Conservation (phyloP, 2,888 invertebrate species). For the Plemyria rubiginata region DNA sequence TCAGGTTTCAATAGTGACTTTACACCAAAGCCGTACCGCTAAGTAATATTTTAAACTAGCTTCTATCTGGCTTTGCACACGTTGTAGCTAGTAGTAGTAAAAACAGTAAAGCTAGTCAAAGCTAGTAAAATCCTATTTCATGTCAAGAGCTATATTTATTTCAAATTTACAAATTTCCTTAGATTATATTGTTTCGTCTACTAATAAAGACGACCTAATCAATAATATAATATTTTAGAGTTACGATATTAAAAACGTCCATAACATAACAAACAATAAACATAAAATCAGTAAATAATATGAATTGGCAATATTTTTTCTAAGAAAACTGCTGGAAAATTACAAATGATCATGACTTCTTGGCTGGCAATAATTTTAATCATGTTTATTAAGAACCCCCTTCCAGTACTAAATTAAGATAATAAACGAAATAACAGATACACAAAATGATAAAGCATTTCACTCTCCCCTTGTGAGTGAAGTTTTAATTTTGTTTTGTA, state of each 20-base stretch:
- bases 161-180: no score
- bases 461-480: conserved; percentile 59
- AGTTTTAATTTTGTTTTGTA: conserved; percentile 81
- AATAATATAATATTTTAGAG: no score
- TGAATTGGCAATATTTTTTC: background rate
- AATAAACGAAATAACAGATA: conserved; percentile 24
- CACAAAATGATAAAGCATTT: conserved; percentile 28
- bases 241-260: no score
- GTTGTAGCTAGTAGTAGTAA: background rate
- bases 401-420: conserved; percentile 8
- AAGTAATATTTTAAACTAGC: conserved; percentile 31
- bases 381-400: background rate
- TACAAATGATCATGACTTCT: background rate
- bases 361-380: background rate
- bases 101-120: no score
- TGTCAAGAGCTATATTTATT: no score
- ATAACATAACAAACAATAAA: no score
- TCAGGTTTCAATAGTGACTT: conserved; percentile 23
- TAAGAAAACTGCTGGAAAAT: background rate
- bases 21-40: conserved; percentile 22
- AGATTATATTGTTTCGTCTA: no score
- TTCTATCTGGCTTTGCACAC: background rate
- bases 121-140: no score
- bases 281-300: no score
- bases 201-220: no score